These are phyloP conservation scores for Knipowitschia caucasica DNA, from an alignment of 2,797 vertebrate genomes.

Conservation along the genomic window DNA sequence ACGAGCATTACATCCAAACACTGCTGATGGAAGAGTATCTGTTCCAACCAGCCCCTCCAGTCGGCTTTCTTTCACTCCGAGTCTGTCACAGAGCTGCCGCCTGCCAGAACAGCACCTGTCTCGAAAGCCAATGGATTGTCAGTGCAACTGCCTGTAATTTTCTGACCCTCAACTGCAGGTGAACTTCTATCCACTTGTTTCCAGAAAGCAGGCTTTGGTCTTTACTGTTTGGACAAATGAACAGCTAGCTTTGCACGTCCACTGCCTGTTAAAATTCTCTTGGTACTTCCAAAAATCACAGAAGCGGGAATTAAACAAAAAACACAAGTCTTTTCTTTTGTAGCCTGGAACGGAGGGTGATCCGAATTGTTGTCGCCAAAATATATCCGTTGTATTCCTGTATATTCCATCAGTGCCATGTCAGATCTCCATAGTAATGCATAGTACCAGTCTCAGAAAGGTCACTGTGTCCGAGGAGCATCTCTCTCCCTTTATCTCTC, in stretches of 20 bases:
- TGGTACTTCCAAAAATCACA: constrained; percentile 59
- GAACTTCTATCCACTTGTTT: constrained; percentile 20
- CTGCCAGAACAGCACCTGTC: constrained; percentile 51
- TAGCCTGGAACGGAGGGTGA: constrained; percentile 25
- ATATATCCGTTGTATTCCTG: constrained; percentile 43
- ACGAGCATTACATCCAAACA: constrained; percentile 63
- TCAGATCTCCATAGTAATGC: constrained; percentile 39
- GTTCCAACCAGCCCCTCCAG: constrained; percentile 39
- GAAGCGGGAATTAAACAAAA: constrained; percentile 41
- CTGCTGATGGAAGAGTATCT: constrained; percentile 42
- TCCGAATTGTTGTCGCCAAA: constrained; percentile 34
- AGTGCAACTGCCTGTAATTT: constrained; percentile 12
- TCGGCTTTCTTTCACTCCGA: constrained; percentile 42
- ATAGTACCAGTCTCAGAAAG: constrained; percentile 43
- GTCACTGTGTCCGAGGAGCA: constrained; percentile 44
- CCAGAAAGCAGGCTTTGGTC: constrained; percentile 19
- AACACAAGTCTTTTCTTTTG: constrained; percentile 32
- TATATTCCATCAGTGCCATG: constrained; percentile 47
- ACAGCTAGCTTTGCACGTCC: constrained; percentile 44
- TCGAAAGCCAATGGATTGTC: constrained; percentile 23
- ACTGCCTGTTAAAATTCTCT: constrained; percentile 59
- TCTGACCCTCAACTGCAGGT: constrained; percentile 23
- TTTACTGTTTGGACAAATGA: constrained; percentile 39
- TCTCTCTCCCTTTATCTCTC: constrained; percentile 34
- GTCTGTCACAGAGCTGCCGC: constrained; percentile 40